Evolutionary conservation across 2,888 invertebrate species (phyloP).

Genomic region (Diadegma fenestrale): DNA sequence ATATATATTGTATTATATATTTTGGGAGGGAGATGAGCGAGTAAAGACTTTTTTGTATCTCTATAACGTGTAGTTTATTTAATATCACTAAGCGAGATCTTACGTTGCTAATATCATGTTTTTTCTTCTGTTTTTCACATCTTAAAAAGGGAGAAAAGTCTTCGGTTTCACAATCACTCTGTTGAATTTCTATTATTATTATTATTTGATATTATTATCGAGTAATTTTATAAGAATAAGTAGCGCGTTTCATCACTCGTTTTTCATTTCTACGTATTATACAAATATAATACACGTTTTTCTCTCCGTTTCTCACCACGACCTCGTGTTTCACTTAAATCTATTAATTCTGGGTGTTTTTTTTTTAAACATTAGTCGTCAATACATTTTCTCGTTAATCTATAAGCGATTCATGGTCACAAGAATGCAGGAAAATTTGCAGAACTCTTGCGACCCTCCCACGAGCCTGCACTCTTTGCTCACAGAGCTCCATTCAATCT

Average conservation of each 20-base stretch:
- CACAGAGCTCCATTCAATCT: conserved; percentile 8
- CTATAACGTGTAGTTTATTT: conserved; percentile 51
- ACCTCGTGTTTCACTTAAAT: conserved; percentile 37
- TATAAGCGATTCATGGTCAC: conserved; percentile 50
- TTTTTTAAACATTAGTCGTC: not conserved
- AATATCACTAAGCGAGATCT: conserved; percentile 70
- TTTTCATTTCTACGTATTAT: conserved; percentile 69
- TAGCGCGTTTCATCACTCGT: conserved; percentile 68
- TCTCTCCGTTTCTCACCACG: conserved; percentile 24
- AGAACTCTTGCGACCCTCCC: not conserved
- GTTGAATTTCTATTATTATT: conserved; percentile 42
- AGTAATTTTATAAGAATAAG: conserved; percentile 71
- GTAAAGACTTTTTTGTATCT: conserved; percentile 44
- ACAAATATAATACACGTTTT: conserved; percentile 73
- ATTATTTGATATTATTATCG: conserved; percentile 44
- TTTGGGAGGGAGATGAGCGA: conserved; percentile 29
- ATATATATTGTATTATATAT: conserved; percentile 10
- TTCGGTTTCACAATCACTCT: conserved; percentile 68
- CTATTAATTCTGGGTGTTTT: conserved; percentile 12
- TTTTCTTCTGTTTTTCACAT: conserved; percentile 67
- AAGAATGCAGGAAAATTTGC: conserved; percentile 49
- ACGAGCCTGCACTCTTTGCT: not conserved
- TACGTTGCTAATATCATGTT: conserved; percentile 29
- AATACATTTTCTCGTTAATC: conserved; percentile 31
- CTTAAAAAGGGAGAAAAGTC: conserved; percentile 68